Evolutionary conservation across 1,140 invertebrate genomes (phyloP), one percentile per base, ranked within the genome.

Genomic region (Chelonus insularis): DNA sequence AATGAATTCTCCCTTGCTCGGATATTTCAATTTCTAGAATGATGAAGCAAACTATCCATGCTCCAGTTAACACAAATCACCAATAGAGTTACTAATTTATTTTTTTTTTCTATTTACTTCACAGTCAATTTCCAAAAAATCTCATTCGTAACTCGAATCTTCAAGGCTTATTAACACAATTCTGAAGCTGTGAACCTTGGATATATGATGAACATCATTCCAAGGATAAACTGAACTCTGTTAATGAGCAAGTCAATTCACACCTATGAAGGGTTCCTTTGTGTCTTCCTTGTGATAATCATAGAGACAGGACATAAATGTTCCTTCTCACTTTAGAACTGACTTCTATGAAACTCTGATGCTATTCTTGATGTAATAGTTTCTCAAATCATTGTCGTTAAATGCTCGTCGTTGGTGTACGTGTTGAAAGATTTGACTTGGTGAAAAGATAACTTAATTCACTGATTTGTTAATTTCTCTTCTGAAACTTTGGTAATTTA

Each of bases 201-300:
- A 4, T 7, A 7, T 29, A 23, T 23, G 41, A 34, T 32, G 16
- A n/a, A 16, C 6, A 48, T 47, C 52, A n/a, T n/a, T n/a, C 56
- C 60, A 62, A 62, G 60, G 60, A 51, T 65, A 56, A 55, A 34
- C 56, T 60, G 56, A 60, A 57, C 56, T 55, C 34, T 48, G 43
- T 60, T 65, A 65, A 65, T 57, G 60, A 65, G 64, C 60, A 43
- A 62, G 64, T 47, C 52, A 65, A 65, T 65, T 65, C 60, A 25
- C 57, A 57, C 54, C 41, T 60, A 36, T 50, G 54, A 65, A 61
- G 64, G 54, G 50, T 48, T 55, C 16, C 56, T 56, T 65, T 65
- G 60, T 65, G 45, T 32, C n/a, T 29, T 39, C 12, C 36, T 4
- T 39, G 37, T 14, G 60, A 58, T 11, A 48, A 65, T 18, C 43